phyloP scores from a whole-genome alignment of 2,888 invertebrate genomes.

The Aleiodes testaceus region DNA sequence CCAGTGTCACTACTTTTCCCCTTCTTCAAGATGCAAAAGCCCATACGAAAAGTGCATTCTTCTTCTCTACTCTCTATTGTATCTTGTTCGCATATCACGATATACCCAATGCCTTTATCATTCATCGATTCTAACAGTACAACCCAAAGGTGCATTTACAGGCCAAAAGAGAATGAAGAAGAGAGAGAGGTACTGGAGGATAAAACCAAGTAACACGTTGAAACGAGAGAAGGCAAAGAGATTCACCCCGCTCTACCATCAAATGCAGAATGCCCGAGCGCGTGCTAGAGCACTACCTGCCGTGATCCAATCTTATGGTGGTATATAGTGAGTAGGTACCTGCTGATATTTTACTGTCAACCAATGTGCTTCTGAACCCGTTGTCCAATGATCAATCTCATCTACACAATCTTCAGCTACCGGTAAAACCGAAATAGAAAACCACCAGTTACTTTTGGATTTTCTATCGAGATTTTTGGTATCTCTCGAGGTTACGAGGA shows the following conservation, averaged over 20 bases:
- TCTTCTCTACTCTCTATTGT: constrained; percentile 54
- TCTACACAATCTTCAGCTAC: constrained; percentile 7
- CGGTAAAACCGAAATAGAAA: constrained; percentile 10
- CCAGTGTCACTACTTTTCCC: background rate
- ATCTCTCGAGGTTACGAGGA: background rate
- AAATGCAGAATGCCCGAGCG: constrained; percentile 29
- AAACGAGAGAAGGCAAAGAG: constrained; percentile 13
- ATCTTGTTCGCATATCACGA: constrained; percentile 64
- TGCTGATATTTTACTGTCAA: constrained; percentile 72
- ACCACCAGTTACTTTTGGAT: background rate
- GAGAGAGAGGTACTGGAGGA: constrained; percentile 5
- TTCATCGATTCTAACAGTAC: constrained; percentile 63
- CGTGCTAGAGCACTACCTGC: constrained; percentile 48
- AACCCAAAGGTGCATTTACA: constrained; percentile 45
- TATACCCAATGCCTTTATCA: constrained; percentile 63
- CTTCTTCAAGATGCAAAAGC: background rate
- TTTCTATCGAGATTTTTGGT: background rate
- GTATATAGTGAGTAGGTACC: constrained; percentile 60
- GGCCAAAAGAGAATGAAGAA: constrained; percentile 1
- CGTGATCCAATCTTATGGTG: constrained; percentile 60
- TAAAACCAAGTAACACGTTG: background rate
- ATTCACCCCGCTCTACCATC: constrained; percentile 21
- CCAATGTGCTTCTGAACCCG: constrained; percentile 68
- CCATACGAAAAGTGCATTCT: constrained; percentile 34
- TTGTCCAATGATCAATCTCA: constrained; percentile 66